These are phyloP conservation scores for Gambelia wislizenii DNA, from an alignment of 2,797 vertebrate genomes.

Conservation along the genomic window DNA sequence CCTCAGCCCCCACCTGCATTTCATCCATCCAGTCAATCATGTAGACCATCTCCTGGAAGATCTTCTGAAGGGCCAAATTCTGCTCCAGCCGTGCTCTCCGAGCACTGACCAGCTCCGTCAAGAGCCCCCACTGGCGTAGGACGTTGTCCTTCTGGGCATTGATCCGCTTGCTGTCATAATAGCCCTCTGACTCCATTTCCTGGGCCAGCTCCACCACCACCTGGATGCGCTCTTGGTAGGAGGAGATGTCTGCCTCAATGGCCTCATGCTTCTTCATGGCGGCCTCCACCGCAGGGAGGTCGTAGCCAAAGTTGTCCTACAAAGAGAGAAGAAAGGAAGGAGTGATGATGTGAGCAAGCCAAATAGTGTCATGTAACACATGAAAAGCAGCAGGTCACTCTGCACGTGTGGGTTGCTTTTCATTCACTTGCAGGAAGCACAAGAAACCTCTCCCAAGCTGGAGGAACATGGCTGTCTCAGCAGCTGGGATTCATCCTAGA, in stretches of 20 bases:
- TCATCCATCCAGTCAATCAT: constrained; percentile 99
- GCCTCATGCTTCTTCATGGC: constrained; percentile 99
- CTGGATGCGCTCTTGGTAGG: constrained; percentile 92
- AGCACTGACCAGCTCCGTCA: constrained; percentile 88
- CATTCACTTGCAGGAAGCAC: too few species aligned
- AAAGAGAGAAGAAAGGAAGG: too few species aligned
- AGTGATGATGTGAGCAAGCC: not conserved
- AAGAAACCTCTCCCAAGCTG: too few species aligned
- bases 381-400: too few species aligned
- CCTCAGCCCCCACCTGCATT: constrained; percentile 84
- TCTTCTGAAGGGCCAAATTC: constrained; percentile 92
- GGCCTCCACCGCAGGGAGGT: constrained; percentile 93
- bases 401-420: not conserved
- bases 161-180: constrained; percentile 90
- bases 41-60: constrained; percentile 98
- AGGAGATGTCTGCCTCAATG: constrained; percentile 94
- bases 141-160: constrained; percentile 90
- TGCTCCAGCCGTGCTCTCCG: constrained; percentile 89
- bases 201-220: constrained; percentile 89
- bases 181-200: constrained; percentile 90
- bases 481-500: too few species aligned
- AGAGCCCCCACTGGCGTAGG: constrained; percentile 91
- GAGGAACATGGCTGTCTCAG: too few species aligned
- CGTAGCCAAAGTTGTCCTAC: constrained; percentile 97
- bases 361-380: rapidly evolving